Evolutionary conservation across 2,888 invertebrate genomes (phyloP).

Genomic region (Autographa gamma): DNA sequence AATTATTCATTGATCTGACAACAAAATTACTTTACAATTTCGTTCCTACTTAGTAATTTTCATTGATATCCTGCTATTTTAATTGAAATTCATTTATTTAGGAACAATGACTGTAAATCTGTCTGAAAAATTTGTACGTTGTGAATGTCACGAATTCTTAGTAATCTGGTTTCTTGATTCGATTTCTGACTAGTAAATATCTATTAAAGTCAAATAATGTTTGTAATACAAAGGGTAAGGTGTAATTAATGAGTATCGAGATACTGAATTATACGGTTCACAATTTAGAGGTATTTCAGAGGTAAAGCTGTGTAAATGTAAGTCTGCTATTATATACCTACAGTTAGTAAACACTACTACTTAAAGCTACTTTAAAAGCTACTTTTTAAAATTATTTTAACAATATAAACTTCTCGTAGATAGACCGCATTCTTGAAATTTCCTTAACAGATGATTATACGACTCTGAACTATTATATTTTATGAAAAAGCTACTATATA

Average conservation of each 20-base stretch:
- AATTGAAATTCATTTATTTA: constrained; percentile 3
- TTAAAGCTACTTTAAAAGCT: too few species aligned
- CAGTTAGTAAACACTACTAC: too few species aligned
- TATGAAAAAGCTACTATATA: too few species aligned
- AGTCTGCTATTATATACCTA: too few species aligned
- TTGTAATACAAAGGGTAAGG: neutral
- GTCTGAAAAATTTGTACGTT: neutral
- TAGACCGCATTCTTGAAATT: too few species aligned
- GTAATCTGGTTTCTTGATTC: neutral
- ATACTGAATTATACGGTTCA: neutral
- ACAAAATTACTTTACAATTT: neutral
- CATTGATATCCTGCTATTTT: neutral
- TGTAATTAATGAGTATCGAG: neutral
- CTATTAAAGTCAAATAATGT: neutral
- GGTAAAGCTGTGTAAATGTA: too few species aligned
- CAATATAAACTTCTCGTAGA: too few species aligned
- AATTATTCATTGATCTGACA: neutral
- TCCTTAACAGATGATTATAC: too few species aligned
- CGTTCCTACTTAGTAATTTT: neutral
- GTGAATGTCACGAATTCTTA: neutral
- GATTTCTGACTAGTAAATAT: neutral
- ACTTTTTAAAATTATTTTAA: too few species aligned
- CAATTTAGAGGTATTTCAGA: neutral
- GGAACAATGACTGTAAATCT: neutral
- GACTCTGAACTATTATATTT: too few species aligned